Evolutionary conservation across 2,797 vertebrate species (phyloP), one percentile per base, ranked within the genome.

Genomic region (Danio aesculapii): DNA sequence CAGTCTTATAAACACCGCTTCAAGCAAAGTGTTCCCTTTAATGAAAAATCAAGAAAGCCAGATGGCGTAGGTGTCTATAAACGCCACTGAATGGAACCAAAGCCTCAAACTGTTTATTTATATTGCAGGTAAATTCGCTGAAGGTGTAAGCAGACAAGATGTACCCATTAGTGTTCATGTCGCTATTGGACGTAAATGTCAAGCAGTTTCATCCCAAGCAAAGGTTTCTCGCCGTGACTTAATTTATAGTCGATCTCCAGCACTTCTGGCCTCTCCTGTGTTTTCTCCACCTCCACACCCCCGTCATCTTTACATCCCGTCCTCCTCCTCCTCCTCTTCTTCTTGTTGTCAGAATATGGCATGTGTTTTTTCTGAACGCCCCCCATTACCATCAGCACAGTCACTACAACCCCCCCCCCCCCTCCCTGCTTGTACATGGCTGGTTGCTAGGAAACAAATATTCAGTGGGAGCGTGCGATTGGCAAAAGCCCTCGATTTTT

Each of bases 371-470:
- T 53, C 50, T 11, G 50, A 12, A 83, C 10, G 49, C 41, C 50
- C 69, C 76, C 72, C 44, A 43, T 39, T 13, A 50, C 73, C 81
- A 74, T 70, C 73, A 57, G 63, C 66, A 77, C 49, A 66, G 39
- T 66, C 75, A 72, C 57, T 19, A 57, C 70, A 52, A n/a, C n/a
- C n/a, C n/a, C 44, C 58, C 62, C 64, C 75, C 44, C 69, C 52
- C 17, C 61, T 87, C 88, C 88, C 86, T 84, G 16, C 87, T 86
- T 90, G 87, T 80, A 84, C 89, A 90, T 87, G 77, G 88, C 63
- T 64, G 77, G 96, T 98, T 96, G 96, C 96, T 92, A 95, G 90
- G 96, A 92, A 97, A 96, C 96, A 90, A 86, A 91, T 57, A 89
- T 93, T 94, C 91, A 83, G 90, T 78, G 85, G 87, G 84, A 73